Evolutionary conservation across 92 coral and sea anemone species (phyloP), one percentile per base, ranked within the genome.

Genomic region (Zoanthus gigantus): DNA sequence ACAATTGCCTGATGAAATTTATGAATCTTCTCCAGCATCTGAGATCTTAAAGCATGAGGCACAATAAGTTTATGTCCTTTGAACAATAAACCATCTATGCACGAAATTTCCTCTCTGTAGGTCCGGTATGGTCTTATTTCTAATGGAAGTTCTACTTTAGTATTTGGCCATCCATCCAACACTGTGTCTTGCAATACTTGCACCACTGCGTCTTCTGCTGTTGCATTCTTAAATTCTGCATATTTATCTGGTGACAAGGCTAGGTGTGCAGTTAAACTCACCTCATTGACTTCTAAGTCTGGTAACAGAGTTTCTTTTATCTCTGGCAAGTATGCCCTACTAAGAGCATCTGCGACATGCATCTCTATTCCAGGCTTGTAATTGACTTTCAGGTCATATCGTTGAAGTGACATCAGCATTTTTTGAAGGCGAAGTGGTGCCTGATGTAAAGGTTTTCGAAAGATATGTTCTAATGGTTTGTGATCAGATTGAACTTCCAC

Each of bases 41-140:
- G n/a, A n/a, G n/a, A n/a, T n/a, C n/a, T n/a, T n/a, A n/a, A 56
- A 56, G 61, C 61, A 56, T 5, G 61, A 56, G 61, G 61, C 61
- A 90, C 61, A 37, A 86, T 85, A 30, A 45, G 47, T 46, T 85
- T 72, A 78, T 86, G 72, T 18, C 86, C 89, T 78, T 85, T 78
- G 10, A 56, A 56, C 61, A 56, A 56, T 56, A 56, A 56, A 54
- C 84, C 88, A 75, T 90, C 90, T 56, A 57, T 71, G 57, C 90
- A 79, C 83, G 88, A 86, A 67, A 91, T 87, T 77, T 91, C 93
- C 81, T 81, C 88, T 52, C 89, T 75, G 77, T 88, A 83, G 23
- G 44, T 82, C 93, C 91, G 82, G 60, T 82, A 87, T 17, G 88
- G 88, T 83, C 88, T 87, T 45, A 72, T 60, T 23, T 90, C 86